A percentile compares a stretch with the other conserved stretches of the same genome.
Conservation (phyloP, 2,113 vertebrate genomes). For the Callipepla squamata region DNA sequence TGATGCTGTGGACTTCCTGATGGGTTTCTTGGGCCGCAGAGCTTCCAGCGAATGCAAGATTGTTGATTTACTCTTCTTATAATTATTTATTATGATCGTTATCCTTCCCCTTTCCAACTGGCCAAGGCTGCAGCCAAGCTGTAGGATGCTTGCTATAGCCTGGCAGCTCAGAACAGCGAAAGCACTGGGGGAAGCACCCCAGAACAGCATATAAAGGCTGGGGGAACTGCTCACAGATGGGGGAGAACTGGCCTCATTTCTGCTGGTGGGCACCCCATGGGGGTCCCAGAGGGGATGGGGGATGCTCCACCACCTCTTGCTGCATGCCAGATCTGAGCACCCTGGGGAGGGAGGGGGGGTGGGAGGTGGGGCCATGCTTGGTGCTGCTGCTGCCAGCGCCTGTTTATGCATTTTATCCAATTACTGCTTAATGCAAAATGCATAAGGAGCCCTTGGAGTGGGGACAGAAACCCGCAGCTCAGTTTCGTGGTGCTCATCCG, state of each 20-base stretch:
- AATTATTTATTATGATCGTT: neutral
- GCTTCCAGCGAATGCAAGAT: neutral
- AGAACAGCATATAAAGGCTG: rapidly evolving
- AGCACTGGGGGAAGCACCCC: neutral
- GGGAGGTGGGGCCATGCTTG: neutral
- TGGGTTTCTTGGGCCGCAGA: neutral
- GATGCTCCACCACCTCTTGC: neutral
- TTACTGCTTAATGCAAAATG: constrained; percentile 30
- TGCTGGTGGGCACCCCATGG: neutral
- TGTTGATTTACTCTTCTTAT: neutral
- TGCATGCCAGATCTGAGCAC: rapidly evolving
- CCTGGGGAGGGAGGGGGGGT: neutral
- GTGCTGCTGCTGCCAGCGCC: neutral
- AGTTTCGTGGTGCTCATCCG: neutral
- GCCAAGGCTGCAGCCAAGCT: too few species aligned
- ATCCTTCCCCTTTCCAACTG: neutral
- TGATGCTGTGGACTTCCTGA: neutral
- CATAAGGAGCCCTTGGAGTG: neutral
- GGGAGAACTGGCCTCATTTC: rapidly evolving
- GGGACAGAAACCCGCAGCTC: neutral
- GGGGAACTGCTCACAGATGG: neutral
- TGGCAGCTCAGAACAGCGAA: neutral
- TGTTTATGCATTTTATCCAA: constrained; percentile 30
- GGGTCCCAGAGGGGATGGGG: neutral
- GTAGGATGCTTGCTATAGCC: neutral